Base-by-base conservation (phyloP, 2,888 invertebrate genomes). In the Vesta saturnalis region DNA sequence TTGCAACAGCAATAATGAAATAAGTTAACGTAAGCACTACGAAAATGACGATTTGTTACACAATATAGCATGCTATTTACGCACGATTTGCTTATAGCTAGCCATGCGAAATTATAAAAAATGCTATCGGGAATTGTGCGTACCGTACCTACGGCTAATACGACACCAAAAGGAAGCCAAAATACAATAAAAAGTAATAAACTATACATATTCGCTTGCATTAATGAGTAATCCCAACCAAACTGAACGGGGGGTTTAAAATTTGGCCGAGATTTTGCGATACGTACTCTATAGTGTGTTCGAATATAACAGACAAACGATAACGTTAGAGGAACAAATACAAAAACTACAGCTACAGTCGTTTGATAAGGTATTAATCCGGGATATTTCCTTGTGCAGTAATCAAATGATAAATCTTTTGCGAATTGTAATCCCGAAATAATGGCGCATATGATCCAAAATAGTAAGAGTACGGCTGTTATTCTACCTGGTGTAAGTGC, bases 1-100 rank as follows among this genome's bases (percentile, higher is more conserved):
- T 93, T 94, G 83, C 93, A 94, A 80, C 90, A 93, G 78, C 93
- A 93, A 77, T 94, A 94, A 78, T 92, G 90, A 79, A 93, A 94
- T 6, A 94, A 84, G 77, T 90, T 90, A 12, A 89, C 85, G 80
- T 92, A 94, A 4, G 92, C 91, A 67, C 87, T 87, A 39, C 92
- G 86, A 78, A 93, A 93, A 78, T 89, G 89, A 6, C 83, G 77
- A 78, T 92, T 91, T n/a, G 89, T 83, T 2, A 88, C 82, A 76
- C 90, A 89, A 79, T 91, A 91, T 39, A 93, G 79, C 18, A 90
- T 85, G 73, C 89, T 90, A 71, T 91, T 90, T 71, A 92, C 81
- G 72, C 91, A 88, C 0, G 92, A 89, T 73, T 93, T 92, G 73
- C 87, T 86, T 12, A 92, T 83, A 0, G 91, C 93, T 64, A 92